Base-by-base conservation (phyloP, 2,113 vertebrate species). In the Vanacampus margaritifer region DNA sequence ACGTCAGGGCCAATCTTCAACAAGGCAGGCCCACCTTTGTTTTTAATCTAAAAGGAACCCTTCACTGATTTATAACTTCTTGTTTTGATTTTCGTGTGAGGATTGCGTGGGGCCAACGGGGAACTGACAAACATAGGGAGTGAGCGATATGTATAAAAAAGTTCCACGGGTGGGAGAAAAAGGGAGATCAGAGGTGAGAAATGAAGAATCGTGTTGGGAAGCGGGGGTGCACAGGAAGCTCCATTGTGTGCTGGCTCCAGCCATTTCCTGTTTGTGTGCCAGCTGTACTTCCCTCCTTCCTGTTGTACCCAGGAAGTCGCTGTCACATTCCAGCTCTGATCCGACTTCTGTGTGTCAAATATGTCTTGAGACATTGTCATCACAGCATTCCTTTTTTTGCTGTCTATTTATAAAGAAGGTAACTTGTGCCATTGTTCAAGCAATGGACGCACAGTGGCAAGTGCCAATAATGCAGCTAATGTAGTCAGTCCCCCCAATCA, bases 221-320 rank as follows among this genome's bases (percentile, higher is more conserved):
- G 71, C 66, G 23, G 37, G 60, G 78, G 73, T 46, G 62, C 43
- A 48, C 72, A 87, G 91, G 86, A 90, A 86, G 79, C 83, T 82
- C 88, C 85, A 92, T 93, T 93, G 92, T 93, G 87, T 89, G 79
- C 84, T 74, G 79, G 83, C 79, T 84, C 70, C 73, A 75, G 84
- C 80, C 80, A 83, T 87, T 91, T 93, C 92, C 92, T 92, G 92
- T 92, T 92, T 91, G 88, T 90, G 90, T 92, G 90, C 89, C 91
- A 91, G 88, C 82, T 78, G 82, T 50, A 86, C 88, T 89, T 91
- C 88, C 91, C 89, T 92, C 84, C 86, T 91, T 90, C 83, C 83
- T 83, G 79, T 70, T 85, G 82, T 88, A 86, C 89, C 88, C 89
- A 89, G 91, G 88, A 91, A 91, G 84, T 88, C 77, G 6, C 69